Evolutionary conservation across 2,797 vertebrate genomes (phyloP), one percentile per base, ranked within the genome.

Genomic region (Clarias pachynema): DNA sequence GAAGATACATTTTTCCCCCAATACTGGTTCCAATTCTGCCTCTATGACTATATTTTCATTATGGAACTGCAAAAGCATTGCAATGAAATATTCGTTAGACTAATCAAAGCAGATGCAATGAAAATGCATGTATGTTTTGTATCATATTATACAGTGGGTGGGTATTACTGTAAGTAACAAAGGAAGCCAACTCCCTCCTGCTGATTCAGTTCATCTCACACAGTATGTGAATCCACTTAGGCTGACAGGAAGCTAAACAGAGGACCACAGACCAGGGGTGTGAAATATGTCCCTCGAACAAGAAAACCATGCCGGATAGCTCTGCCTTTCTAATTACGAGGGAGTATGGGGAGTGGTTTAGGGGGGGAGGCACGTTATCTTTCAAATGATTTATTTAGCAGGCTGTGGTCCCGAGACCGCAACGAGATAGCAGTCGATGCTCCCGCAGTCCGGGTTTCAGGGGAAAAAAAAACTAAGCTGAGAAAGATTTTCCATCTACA

Each of bases 251-350:
- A 60, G 73, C 65, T 85, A 87, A 87, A 85, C 82, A 72, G 49
- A 57, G 62, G 31, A 63, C 70, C 69, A 44, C 24, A 63, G 63
- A 18, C n/a, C 73, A 80, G 40, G 62, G 56, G 72, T 86, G 80
- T 86, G 85, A 86, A 86, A 82, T 77, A 77, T 60, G 72, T 82
- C 80, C 16, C 59, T 81, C 79, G 69, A 81, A 77, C 72, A 86
- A 86, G n/a, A 69, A 82, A 82, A 49, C 62, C n/a, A n/a, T 62
- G 60, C 34, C 20, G 53, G 63, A 69, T 81, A 34, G n/a, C 72
- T 60, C 73, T 60, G 80, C 53, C 80, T 82, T 86, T 82, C 63
- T 86, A 69, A 86, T 86, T 78, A 86, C 63, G 22, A 80, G 63
- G 18, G 53, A 62, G 69, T 62, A 26, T 37, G 49, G 53, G 72